These are phyloP conservation scores for Cyrtodaria siliqua DNA, from an alignment of 2,888 invertebrate species.

Conservation along the genomic window DNA sequence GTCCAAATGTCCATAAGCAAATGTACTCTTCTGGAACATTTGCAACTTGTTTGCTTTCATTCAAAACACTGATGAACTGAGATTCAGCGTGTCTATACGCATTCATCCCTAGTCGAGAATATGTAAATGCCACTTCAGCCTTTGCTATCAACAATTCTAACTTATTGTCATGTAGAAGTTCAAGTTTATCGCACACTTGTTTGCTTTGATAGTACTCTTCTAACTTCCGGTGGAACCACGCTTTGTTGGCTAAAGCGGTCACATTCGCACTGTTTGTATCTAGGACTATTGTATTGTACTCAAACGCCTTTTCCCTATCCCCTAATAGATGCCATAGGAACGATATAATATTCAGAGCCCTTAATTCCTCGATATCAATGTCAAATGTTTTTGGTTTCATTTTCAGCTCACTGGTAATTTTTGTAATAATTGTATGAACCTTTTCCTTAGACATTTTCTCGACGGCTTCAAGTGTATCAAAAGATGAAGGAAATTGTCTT, in stretches of 20 bases:
- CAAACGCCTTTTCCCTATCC: constrained; percentile 14
- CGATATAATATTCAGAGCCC: constrained; percentile 28
- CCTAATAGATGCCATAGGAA: constrained; percentile 23
- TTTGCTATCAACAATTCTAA: constrained; percentile 17
- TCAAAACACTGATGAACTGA: constrained; percentile 18
- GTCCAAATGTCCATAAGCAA: constrained; percentile 38
- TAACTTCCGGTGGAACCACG: constrained; percentile 18
- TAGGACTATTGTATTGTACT: constrained; percentile 8
- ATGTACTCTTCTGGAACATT: neutral
- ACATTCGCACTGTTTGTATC: constrained; percentile 6
- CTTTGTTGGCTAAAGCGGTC: constrained; percentile 20
- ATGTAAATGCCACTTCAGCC: constrained; percentile 34
- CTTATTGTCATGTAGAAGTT: neutral
- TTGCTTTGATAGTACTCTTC: constrained; percentile 1
- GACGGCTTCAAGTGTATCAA: too few relatives aligned
- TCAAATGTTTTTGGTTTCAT: neutral
- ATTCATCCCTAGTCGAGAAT: constrained; percentile 26
- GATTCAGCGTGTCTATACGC: constrained; percentile 5
- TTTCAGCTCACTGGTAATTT: too few relatives aligned
- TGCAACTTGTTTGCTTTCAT: neutral
- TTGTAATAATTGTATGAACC: too few relatives aligned
- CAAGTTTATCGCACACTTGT: constrained; percentile 3
- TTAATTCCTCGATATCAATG: constrained; percentile 23
- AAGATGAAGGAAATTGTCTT: too few relatives aligned
- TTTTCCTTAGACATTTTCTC: too few relatives aligned